phyloP scores from a whole-genome alignment of 2,888 invertebrate genomes.

The Napeogenes inachia region DNA sequence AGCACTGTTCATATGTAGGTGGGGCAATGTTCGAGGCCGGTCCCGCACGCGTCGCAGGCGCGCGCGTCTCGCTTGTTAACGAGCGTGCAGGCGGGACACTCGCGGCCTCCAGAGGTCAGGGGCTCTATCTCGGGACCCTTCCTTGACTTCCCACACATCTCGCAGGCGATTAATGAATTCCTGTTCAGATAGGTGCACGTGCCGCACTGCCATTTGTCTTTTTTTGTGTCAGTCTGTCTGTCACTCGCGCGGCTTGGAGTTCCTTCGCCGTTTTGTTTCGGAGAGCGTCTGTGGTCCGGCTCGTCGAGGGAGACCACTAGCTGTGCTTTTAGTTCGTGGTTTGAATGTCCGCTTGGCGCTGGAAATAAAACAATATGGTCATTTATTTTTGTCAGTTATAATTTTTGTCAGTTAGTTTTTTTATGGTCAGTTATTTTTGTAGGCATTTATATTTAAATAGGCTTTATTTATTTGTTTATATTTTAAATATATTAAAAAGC shows the following conservation, averaged over 20 bases:
- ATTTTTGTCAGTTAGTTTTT: too few species aligned
- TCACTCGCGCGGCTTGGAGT: slow-evolving; percentile 36
- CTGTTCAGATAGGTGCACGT: slow-evolving; percentile 84
- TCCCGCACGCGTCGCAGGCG: slow-evolving; percentile 82
- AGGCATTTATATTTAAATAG: too few species aligned
- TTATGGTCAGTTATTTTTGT: neutral
- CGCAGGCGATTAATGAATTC: slow-evolving; percentile 77
- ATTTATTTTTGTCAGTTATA: too few species aligned
- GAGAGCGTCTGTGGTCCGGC: slow-evolving; percentile 48
- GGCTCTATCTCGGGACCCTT: slow-evolving; percentile 79
- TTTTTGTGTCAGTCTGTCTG: slow-evolving; percentile 32
- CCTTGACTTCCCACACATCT: slow-evolving; percentile 85
- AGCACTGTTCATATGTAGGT: slow-evolving; percentile 79
- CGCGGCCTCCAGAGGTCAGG: slow-evolving; percentile 83
- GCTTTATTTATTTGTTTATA: too few species aligned
- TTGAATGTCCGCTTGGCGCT: slow-evolving; percentile 41
- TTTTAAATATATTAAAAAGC: too few species aligned
- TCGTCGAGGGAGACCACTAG: slow-evolving; percentile 68
- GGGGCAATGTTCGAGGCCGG: slow-evolving; percentile 83
- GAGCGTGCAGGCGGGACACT: slow-evolving; percentile 86
- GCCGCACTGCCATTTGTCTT: slow-evolving; percentile 81
- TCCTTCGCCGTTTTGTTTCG: slow-evolving; percentile 36
- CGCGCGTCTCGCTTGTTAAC: slow-evolving; percentile 82
- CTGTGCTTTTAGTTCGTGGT: slow-evolving; percentile 64
- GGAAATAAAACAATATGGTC: slow-evolving; percentile 19